Percentiles rank a stretch among this genome's conserved stretches.
Evolutionary conservation across 2,888 invertebrate genomes (phyloP).

Genomic region (Cheilosia variabilis): DNA sequence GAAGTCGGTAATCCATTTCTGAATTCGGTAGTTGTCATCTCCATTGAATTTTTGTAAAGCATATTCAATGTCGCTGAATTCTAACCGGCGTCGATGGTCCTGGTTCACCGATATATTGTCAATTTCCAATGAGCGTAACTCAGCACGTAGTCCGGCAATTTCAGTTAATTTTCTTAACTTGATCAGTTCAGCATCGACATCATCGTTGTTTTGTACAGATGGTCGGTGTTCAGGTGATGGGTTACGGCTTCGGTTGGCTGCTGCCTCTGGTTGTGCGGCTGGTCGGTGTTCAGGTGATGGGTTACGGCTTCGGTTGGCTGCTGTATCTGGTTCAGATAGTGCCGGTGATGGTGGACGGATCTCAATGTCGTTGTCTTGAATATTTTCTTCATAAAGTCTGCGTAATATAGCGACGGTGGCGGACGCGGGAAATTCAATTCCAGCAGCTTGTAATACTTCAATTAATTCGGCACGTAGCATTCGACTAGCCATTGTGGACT

Average conservation of each 20-base stretch:
- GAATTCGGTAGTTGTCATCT: conserved; percentile 22
- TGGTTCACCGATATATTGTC: conserved; percentile 5
- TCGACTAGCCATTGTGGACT: too few relatives aligned
- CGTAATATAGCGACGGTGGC: conserved; percentile 3
- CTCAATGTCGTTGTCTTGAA: background rate
- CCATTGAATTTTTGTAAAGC: conserved; percentile 27
- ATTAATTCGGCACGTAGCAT: background rate
- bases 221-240: too few relatives aligned
- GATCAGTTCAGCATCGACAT: background rate
- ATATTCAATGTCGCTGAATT: conserved; percentile 11
- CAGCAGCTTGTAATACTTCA: conserved; percentile 9
- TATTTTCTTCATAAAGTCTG: background rate
- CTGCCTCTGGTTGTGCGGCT: background rate
- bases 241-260: too few relatives aligned
- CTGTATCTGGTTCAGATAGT: background rate
- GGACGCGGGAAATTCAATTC: conserved; percentile 12
- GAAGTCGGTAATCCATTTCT: conserved; percentile 2
- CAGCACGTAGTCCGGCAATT: too few relatives aligned
- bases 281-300: too few relatives aligned
- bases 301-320: too few relatives aligned
- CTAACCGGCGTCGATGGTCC: background rate
- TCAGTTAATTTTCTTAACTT: background rate
- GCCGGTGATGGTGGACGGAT: background rate
- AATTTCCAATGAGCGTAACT: conserved; percentile 5
- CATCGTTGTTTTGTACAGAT: background rate